These are phyloP conservation scores for Habroteleia sp. DNA, from an alignment of 2,888 invertebrate species.

Conservation along the genomic window DNA sequence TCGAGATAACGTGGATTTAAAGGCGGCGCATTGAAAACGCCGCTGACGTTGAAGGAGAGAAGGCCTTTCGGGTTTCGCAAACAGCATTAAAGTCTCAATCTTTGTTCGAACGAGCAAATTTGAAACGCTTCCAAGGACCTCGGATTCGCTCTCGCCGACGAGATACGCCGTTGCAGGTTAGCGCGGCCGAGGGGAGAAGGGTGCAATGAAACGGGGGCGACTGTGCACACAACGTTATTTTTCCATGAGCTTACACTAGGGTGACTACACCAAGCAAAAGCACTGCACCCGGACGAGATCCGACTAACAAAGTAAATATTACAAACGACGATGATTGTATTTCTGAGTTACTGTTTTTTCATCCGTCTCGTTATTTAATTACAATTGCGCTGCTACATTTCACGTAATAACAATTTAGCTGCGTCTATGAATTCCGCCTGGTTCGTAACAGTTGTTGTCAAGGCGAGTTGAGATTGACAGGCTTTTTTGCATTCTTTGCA, in stretches of 20 bases:
- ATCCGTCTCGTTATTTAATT: constrained; percentile 22
- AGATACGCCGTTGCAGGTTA: constrained; percentile 54
- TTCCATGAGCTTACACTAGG: constrained; percentile 69
- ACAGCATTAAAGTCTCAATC: constrained; percentile 75
- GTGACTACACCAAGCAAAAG: constrained; percentile 55
- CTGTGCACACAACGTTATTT: constrained; percentile 75
- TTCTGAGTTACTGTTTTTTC: constrained; percentile 34
- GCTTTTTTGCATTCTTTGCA: no score
- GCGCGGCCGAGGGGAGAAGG: constrained; percentile 28
- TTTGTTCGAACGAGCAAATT: constrained; percentile 72
- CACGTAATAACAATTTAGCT: neutral
- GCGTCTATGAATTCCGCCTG: neutral
- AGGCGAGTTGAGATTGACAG: no score
- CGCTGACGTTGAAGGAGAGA: constrained; percentile 47
- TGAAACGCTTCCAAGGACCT: constrained; percentile 62
- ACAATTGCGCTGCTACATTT: constrained; percentile 10
- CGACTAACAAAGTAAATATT: constrained; percentile 53
- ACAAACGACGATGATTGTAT: constrained; percentile 49
- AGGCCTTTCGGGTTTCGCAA: constrained; percentile 67
- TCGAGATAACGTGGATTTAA: constrained; percentile 56
- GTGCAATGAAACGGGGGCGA: constrained; percentile 62
- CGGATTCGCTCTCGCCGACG: constrained; percentile 40
- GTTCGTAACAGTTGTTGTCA: no score
- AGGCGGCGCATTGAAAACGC: constrained; percentile 44
- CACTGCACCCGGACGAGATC: constrained; percentile 51